Evolutionary conservation across 2,113 vertebrate genomes (phyloP).

Genomic region (Pao palembangensis): DNA sequence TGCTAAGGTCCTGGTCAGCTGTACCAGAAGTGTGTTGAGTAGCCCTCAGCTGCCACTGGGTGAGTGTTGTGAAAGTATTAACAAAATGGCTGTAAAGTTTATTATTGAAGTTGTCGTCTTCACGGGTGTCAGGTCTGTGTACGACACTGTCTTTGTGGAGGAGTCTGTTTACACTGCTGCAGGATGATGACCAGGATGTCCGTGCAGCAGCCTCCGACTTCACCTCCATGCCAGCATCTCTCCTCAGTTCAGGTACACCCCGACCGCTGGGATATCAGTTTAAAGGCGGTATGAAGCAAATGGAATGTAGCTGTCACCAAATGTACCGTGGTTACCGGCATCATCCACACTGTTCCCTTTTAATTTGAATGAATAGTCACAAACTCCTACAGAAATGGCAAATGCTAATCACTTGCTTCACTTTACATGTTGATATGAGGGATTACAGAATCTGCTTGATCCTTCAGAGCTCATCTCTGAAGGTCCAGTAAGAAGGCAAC

Average conservation of each 20-base stretch:
- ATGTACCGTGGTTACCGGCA: too few species aligned
- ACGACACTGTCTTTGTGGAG: conserved; percentile 84
- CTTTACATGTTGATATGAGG: too few species aligned
- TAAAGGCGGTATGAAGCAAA: not conserved
- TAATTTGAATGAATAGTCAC: too few species aligned
- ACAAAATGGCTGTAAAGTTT: not conserved
- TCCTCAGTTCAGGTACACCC: conserved; percentile 74
- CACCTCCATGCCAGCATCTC: conserved; percentile 71
- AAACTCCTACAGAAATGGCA: too few species aligned
- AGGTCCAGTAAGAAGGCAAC: too few species aligned
- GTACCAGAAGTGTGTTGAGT: conserved; percentile 74
- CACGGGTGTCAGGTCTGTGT: conserved; percentile 72
- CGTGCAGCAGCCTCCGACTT: conserved; percentile 82
- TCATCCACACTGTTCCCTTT: too few species aligned
- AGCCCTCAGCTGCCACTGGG: conserved; percentile 73
- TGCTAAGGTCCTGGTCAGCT: conserved; percentile 78
- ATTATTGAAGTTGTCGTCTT: not conserved
- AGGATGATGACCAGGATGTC: conserved; percentile 88
- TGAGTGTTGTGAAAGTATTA: conserved; percentile 61
- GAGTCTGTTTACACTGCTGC: conserved; percentile 83
- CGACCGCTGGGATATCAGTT: not conserved
- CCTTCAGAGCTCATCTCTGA: too few species aligned
- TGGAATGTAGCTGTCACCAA: not conserved
- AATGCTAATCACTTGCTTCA: too few species aligned
- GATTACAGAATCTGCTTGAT: too few species aligned